Evolutionary conservation across 2,888 invertebrate species (phyloP), one percentile per base, ranked within the genome.

Genomic region (Sinotaia quadrata): DNA sequence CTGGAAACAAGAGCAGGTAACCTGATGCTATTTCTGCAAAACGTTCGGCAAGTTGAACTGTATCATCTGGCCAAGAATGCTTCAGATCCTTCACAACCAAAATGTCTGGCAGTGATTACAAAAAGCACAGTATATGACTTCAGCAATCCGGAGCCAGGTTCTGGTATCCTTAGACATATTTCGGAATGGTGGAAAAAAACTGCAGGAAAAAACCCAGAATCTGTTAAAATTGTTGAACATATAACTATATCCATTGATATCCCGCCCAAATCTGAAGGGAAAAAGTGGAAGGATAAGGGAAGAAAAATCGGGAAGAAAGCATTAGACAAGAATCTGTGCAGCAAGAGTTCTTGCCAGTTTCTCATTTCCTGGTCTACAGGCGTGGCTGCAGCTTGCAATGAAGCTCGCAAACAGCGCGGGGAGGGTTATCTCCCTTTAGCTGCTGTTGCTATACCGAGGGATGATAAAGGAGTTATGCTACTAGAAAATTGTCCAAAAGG

Each of bases 21-120:
- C 29, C 69, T 87, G 52, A 70, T 87, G 18, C 69, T 87, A 21
- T 87, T 85, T 73, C 84, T 84, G 3, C 86, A 86, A 68, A 82
- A 81, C 72, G 81, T 87, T 15, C 34, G 66, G 4, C 61, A 36
- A 12, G 18, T 61, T 24, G 61, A 61, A 36, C 36, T 61, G 51
- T 24, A 27, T 36, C 61, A 34, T 4, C 36, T 61, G 12, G 1
- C 49, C 21, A n/a, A 15, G 36, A 18, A 34, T 8, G 4, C 27
- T 29, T 4, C 2, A 12, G 37, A 58, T 15, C 58, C 58, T 41
- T 41, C 41, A 15, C 41, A 41, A 15, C 10, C 41, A 10, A 41
- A 12, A 41, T 12, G 41, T 12, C 41, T 12, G 41, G 18, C 15
- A 15, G 41, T 41, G 41, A 15, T 41, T n/a, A n/a, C n/a, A n/a